Percentiles rank a stretch among this genome's conserved stretches.
Conservation (phyloP, 2,888 invertebrate species). For the Folsomia manolachei region DNA sequence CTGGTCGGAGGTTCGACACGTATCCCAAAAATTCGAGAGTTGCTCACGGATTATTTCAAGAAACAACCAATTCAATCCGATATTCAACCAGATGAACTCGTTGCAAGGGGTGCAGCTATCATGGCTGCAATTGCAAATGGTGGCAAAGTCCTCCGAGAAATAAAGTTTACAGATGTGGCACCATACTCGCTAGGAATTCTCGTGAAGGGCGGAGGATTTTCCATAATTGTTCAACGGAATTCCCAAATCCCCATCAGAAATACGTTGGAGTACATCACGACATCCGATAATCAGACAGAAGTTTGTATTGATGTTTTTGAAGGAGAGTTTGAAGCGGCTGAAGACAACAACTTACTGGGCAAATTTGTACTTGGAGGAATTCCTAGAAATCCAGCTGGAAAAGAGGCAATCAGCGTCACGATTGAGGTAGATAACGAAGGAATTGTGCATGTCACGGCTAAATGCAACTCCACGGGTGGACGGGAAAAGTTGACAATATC, state of each 20-base stretch:
- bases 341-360: constrained; percentile 97
- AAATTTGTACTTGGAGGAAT: constrained; percentile 98
- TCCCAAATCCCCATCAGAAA: constrained; percentile 99
- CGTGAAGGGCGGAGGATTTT: constrained; percentile 99
- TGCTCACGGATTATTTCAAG: constrained; percentile 91
- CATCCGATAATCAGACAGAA: constrained; percentile 97
- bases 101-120: constrained; percentile 64
- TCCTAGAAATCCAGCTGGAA: too few species aligned
- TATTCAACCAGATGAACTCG: constrained; percentile 98
- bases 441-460: neutral
- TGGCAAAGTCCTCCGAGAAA: constrained; percentile 56
- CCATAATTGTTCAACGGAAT: constrained; percentile 94
- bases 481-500: too few species aligned
- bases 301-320: constrained; percentile 98
- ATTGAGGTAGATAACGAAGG: neutral
- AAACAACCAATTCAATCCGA: constrained; percentile 98
- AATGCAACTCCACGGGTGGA: neutral
- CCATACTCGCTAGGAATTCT: constrained; percentile 99
- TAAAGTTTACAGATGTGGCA: constrained; percentile 98
- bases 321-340: constrained; percentile 99
- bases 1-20: constrained; percentile 99
- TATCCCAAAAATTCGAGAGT: constrained; percentile 93
- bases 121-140: constrained; percentile 55
- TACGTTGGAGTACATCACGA: constrained; percentile 98
- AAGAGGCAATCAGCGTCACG: neutral